Conservation (phyloP, 1,140 invertebrate genomes). For the Argopecten irradians region DNA sequence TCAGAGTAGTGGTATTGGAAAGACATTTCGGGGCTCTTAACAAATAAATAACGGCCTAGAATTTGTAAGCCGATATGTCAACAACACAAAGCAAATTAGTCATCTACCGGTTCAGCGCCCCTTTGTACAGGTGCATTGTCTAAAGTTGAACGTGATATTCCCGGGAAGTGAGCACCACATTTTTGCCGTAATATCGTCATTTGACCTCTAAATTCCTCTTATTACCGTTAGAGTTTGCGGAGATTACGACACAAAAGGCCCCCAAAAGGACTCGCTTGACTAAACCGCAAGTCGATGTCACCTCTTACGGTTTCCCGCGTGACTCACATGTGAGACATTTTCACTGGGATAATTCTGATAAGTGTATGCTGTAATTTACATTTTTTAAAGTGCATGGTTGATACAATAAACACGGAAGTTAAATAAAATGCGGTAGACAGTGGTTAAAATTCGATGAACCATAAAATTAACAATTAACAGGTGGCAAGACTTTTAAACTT, state of each 20-base stretch:
- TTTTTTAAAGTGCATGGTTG: neutral
- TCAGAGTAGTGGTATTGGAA: neutral
- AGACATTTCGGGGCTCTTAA: neutral
- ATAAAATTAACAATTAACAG: neutral
- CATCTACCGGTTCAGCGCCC: neutral
- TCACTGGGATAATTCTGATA: neutral
- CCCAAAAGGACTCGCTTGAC: slow-evolving; percentile 4
- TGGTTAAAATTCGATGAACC: neutral
- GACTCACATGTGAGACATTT: neutral
- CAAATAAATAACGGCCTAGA: neutral
- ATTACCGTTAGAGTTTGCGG: neutral
- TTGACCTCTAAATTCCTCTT: slow-evolving; percentile 21
- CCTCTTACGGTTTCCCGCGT: neutral
- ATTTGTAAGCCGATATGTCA: slow-evolving; percentile 4
- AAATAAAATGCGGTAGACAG: neutral
- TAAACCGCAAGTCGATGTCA: slow-evolving; percentile 5
- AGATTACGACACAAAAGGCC: neutral
- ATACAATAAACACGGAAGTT: neutral
- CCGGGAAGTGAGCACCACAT: slow-evolving; percentile 10
- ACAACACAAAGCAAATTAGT: slow-evolving; percentile 22
- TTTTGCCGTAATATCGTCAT: slow-evolving; percentile 21
- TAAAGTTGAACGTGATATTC: slow-evolving; percentile 1
- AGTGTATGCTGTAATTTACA: neutral
- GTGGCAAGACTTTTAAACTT: neutral
- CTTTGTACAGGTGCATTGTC: slow-evolving; percentile 15